Evolutionary conservation across 35 echinoderm and acorn worm species (phyloP).

Genomic region (Ophioderma brevispina): DNA sequence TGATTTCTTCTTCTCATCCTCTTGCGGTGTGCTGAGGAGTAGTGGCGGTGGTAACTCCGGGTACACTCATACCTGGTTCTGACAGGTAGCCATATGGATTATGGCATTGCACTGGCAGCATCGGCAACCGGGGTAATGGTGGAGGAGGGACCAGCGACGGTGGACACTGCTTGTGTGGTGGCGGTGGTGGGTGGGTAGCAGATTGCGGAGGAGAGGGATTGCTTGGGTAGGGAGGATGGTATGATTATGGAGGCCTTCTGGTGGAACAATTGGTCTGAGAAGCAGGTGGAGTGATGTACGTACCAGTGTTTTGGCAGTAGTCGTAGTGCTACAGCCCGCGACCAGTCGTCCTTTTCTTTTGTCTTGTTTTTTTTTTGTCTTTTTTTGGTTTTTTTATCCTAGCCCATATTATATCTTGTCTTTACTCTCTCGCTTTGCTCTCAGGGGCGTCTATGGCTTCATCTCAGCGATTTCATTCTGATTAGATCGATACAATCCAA

Average conservation of each 20-base stretch:
- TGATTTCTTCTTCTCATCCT: too few species aligned
- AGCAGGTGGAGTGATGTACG: not conserved
- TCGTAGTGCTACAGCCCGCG: not conserved
- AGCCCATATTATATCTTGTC: not conserved
- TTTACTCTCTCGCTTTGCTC: not conserved
- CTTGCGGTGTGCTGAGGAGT: too few species aligned
- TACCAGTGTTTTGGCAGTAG: too few species aligned
- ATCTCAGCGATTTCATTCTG: slow-evolving; percentile 31
- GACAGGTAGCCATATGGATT: not conserved
- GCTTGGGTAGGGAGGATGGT: not conserved
- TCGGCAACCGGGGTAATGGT: not conserved
- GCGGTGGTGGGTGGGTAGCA: not conserved
- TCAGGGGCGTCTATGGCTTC: slow-evolving; percentile 10
- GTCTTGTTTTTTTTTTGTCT: too few species aligned
- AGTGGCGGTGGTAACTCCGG: too few species aligned
- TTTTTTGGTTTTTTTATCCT: not conserved
- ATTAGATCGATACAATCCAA: slow-evolving; percentile 60
- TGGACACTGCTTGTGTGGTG: not conserved
- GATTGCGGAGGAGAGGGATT: not conserved
- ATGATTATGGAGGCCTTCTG: not conserved
- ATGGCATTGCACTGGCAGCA: not conserved
- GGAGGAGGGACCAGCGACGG: too few species aligned
- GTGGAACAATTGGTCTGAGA: not conserved
- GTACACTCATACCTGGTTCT: not conserved
- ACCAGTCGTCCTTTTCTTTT: not conserved